Evolutionary conservation across 2,888 invertebrate genomes (phyloP), one percentile per base, ranked within the genome.

Genomic region (Eupsilia transversa): DNA sequence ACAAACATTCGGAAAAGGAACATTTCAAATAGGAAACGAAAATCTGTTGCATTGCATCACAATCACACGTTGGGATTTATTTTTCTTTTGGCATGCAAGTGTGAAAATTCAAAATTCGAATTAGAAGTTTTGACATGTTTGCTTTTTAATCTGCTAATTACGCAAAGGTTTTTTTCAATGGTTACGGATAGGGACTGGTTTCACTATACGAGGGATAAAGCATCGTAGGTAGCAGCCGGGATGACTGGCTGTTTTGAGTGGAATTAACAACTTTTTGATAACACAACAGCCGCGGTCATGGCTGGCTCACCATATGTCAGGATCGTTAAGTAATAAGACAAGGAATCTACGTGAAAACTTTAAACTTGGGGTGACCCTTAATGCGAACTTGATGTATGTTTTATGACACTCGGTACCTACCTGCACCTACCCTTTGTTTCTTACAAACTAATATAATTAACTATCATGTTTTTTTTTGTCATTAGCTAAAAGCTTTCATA

Each of bases 231-330:
- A 88, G 88, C 92, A 94, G 93, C 86, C 93, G 94, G 94, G 91
- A 94, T 95, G 95, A 95, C 94, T 94, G 89, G 92, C 90, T 93
- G 92, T 94, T 95, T 94, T 93, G 92, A 92, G 93, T 93, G 88
- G 89, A 76, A 94, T 94, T 94, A 94, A 93, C 92, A 90, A 92
- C 91, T 89, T 92, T 91, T 88, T 92, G 92, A 92, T 91, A 93
- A 90, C 85, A 87, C 86, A 84, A 85, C 89, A 89, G 89, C 86
- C 85, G 88, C 86, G 72, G 71, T 84, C 80, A 77, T 78, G 81
- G 71, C 69, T 79, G 87, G 74, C 87, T 81, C 89, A 79, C 93
- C 95, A 95, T 95, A 93, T 94, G 94, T 84, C 85, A 74, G 83
- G 86, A 87, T 92, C 91, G 93, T 92, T 93, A 92, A 83, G 74